A percentile compares a stretch with the other conserved stretches of the same genome.
Conservation (phyloP, 2,888 invertebrate genomes). For the Mesochorus sp. region DNA sequence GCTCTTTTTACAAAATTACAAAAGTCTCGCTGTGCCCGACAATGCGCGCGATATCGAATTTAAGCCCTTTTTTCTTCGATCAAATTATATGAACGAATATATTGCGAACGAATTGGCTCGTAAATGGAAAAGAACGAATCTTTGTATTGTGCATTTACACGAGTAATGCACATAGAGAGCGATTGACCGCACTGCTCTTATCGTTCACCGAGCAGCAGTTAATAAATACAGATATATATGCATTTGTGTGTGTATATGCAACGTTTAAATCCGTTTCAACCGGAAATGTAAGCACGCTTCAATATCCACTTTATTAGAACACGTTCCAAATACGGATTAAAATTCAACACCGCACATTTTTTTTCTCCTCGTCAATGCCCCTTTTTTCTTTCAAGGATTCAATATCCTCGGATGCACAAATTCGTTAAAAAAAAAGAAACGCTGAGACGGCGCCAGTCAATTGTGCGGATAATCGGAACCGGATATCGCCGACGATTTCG, state of each 20-base stretch:
- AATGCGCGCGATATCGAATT: conserved; percentile 4
- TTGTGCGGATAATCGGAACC: conserved; percentile 21
- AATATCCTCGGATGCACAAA: background rate
- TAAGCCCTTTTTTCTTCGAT: conserved; percentile 25
- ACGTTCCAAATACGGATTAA: background rate
- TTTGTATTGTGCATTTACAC: background rate
- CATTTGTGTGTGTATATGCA: background rate
- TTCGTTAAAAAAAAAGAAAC: background rate
- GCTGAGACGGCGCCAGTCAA: background rate
- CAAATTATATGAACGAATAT: conserved; percentile 5
- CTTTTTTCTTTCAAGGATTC: background rate
- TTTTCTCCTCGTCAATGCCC: background rate
- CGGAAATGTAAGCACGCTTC: conserved; percentile 52
- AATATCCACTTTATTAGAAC: conserved; percentile 21
- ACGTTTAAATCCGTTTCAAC: conserved; percentile 30
- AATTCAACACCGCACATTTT: background rate
- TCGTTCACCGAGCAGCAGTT: conserved; percentile 41
- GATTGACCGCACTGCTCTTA: conserved; percentile 47
- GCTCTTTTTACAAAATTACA: background rate
- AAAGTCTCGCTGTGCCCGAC: background rate
- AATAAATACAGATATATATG: background rate
- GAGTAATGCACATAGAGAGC: conserved; percentile 14
- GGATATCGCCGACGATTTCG: conserved; percentile 34
- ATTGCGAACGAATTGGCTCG: conserved; percentile 11
- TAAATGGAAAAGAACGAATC: conserved; percentile 34